Base-by-base conservation (phyloP, 2,888 invertebrate species). In the Chromoteleia sp. region DNA sequence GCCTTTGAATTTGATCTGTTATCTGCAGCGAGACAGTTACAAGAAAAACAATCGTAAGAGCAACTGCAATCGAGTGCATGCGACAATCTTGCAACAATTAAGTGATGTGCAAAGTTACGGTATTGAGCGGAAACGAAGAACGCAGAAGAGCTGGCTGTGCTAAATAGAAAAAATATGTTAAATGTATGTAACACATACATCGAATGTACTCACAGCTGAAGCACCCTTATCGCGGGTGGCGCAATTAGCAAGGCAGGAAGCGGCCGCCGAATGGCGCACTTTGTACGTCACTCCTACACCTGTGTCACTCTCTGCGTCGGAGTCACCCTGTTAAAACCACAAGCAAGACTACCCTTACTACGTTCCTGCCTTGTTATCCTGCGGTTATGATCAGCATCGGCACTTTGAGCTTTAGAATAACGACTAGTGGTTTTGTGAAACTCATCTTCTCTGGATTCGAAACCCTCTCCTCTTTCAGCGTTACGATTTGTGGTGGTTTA, bases 231-330 rank as follows among this genome's bases (percentile, higher is more conserved):
- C 91, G 71, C 91, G 90, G 80, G 89, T 88, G 77, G 89, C 85
- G 83, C 91, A 91, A 89, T 91, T 91, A 71, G 91, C 91, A 84
- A 91, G 90, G 86, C 91, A 91, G 84, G 91, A 91, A 83, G 91
- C 90, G 83, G 91, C 90, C 86, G 91, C 90, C 86, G 91, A 91
- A 88, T 89, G 90, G 86, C 91, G 91, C 84, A 90, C 86, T 89
- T 94, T 94, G 93, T 95, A 95, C 87, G 95, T 95, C 86, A 95
- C 95, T 92, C 95, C 95, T 92, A 94, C 94, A 88, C 93, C 93
- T 88, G 93, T 90, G 87, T 94, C 93, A 87, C 91, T 91, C 87
- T 91, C 91, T 75, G 88, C 91, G 84, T 91, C 91, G 81, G 91
- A 91, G 87, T 91, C 91, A 86, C 87, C 91, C 91, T 91, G 90